Conservation (phyloP, 1,140 invertebrate species). For the Lepeophtheirus salmonis region DNA sequence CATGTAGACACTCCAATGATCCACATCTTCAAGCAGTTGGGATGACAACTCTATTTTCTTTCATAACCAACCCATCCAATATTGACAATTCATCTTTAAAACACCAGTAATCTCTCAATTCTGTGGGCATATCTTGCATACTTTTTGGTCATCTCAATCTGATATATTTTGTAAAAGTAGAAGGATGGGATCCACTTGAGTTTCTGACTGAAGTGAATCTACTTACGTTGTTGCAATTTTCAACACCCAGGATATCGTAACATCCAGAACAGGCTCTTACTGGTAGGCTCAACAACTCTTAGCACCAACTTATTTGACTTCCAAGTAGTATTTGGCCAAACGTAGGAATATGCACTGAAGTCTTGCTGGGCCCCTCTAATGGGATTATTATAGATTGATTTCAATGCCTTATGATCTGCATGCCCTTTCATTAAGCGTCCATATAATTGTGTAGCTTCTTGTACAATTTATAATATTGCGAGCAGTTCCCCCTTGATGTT, state of each 20-base stretch:
- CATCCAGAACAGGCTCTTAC: background rate
- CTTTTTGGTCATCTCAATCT: background rate
- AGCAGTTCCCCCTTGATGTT: conserved; percentile 20
- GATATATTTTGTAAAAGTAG: background rate
- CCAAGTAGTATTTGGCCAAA: background rate
- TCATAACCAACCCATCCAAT: too few species aligned
- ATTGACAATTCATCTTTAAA: too few species aligned
- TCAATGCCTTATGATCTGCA: conserved; percentile 1
- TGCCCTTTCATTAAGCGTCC: background rate
- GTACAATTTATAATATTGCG: background rate
- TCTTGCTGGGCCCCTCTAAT: background rate
- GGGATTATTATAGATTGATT: background rate
- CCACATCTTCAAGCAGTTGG: too few species aligned
- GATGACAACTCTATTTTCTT: too few species aligned
- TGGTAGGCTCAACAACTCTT: background rate
- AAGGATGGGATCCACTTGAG: background rate
- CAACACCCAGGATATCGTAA: background rate
- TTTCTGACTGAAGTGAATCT: background rate
- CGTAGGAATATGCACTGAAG: background rate
- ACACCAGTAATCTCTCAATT: too few species aligned
- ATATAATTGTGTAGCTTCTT: conserved; percentile 12
- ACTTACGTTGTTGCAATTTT: background rate
- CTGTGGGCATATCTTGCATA: background rate
- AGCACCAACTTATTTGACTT: conserved; percentile 3
- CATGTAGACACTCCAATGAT: too few species aligned